Conservation (phyloP, 2,797 vertebrate species). For the Lithobates sylvaticus region DNA sequence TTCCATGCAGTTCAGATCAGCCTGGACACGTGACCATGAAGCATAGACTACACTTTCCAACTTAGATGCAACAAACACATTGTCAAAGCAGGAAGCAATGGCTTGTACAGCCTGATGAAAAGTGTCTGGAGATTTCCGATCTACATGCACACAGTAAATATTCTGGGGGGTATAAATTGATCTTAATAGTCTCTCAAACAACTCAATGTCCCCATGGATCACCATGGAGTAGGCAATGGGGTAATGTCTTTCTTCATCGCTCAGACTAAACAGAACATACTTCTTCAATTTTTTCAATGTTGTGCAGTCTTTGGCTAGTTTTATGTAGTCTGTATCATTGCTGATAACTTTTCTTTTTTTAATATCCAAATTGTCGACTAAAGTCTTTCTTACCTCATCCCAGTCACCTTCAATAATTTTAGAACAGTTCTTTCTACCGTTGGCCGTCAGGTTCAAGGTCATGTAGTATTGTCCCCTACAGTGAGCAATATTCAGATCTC, state of each 20-base stretch:
- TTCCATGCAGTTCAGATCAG: constrained; percentile 87
- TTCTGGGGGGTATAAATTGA: constrained; percentile 85
- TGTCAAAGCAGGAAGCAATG: constrained; percentile 83
- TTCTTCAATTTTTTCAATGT: constrained; percentile 71
- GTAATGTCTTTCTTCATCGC: constrained; percentile 79
- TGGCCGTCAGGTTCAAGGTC: constrained; percentile 62
- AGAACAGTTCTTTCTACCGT: constrained; percentile 72
- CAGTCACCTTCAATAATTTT: constrained; percentile 73
- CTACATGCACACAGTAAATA: constrained; percentile 85
- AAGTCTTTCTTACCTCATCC: constrained; percentile 46
- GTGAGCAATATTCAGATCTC: not conserved
- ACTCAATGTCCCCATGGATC: constrained; percentile 85
- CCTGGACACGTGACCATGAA: constrained; percentile 87
- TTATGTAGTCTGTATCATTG: constrained; percentile 70
- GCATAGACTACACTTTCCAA: constrained; percentile 81
- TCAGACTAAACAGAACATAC: constrained; percentile 76
- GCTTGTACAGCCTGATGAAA: constrained; percentile 76
- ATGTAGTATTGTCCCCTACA: constrained; percentile 67
- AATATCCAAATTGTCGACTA: constrained; percentile 66
- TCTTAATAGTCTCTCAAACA: constrained; percentile 85
- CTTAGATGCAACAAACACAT: constrained; percentile 84
- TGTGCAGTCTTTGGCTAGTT: constrained; percentile 77
- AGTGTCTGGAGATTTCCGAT: constrained; percentile 75
- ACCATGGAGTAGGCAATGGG: constrained; percentile 89
- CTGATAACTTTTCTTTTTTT: constrained; percentile 38